Conservation (phyloP, 2,797 vertebrate genomes). For the Oreochromis mossambicus region DNA sequence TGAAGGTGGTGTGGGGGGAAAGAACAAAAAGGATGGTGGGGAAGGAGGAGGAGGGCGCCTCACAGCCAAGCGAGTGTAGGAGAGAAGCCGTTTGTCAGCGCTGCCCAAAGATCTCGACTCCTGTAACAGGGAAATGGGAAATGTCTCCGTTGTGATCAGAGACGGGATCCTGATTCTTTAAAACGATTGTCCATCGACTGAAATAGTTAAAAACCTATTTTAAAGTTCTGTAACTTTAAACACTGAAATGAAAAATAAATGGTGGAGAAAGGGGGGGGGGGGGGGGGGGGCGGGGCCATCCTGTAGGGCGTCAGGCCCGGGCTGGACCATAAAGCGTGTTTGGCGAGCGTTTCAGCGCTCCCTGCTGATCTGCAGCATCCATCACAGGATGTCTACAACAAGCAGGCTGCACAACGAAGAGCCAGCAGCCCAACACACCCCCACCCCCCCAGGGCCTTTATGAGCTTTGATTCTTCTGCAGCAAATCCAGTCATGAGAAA, state of each 20-base stretch:
- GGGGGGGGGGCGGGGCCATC: background rate
- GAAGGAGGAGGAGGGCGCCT: background rate
- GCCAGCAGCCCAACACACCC: background rate
- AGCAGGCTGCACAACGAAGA: background rate
- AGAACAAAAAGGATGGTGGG: background rate
- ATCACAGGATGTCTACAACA: background rate
- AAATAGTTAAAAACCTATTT: background rate
- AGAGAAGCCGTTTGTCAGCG: background rate
- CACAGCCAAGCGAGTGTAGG: background rate
- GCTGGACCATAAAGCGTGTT: background rate
- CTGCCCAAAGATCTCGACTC: background rate
- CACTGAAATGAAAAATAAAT: background rate
- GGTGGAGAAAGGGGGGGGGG: background rate
- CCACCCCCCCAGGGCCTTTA: background rate
- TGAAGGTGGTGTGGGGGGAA: background rate
- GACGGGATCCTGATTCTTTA: fast-evolving
- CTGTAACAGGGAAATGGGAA: fast-evolving
- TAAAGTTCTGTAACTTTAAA: background rate
- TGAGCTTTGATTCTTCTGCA: background rate
- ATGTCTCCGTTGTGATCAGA: background rate
- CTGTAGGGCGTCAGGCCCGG: background rate
- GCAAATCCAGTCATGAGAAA: too few species aligned
- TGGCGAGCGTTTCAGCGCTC: background rate
- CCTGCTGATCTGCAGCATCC: background rate
- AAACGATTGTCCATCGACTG: background rate